Evolutionary conservation across 2,888 invertebrate species (phyloP).

Genomic region (Myopa tessellatipennis): DNA sequence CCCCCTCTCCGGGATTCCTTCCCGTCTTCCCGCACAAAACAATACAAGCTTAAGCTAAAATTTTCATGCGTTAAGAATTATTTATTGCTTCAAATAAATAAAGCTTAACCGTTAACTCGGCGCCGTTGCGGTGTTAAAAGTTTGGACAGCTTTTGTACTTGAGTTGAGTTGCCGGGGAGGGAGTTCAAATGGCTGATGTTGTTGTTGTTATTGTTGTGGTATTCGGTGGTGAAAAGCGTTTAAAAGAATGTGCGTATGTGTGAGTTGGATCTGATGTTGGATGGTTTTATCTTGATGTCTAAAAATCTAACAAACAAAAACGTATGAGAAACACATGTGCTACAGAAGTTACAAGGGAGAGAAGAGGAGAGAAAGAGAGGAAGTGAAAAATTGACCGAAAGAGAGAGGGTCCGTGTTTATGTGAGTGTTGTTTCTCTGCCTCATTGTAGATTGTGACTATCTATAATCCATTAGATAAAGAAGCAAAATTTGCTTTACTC

Average conservation of each 20-base stretch:
- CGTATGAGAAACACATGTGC: conserved; percentile 10
- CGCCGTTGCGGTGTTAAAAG: conserved; percentile 48
- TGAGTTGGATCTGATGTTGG: neutral
- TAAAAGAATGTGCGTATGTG: neutral
- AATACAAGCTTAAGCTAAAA: conserved; percentile 4
- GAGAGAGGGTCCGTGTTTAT: neutral
- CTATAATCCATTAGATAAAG: no score
- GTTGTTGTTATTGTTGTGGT: conserved; percentile 5
- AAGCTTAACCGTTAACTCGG: conserved; percentile 56
- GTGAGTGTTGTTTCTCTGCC: neutral
- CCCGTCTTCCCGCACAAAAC: neutral
- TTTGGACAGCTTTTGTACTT: conserved; percentile 48
- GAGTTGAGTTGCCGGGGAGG: conserved; percentile 28
- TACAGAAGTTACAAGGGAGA: neutral
- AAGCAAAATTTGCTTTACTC: no score
- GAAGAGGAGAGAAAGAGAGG: neutral
- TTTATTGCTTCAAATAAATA: conserved; percentile 58
- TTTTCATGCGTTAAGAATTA: conserved; percentile 53
- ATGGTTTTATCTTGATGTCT: conserved; percentile 13
- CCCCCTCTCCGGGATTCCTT: neutral
- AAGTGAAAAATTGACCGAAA: neutral
- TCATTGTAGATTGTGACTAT: no score
- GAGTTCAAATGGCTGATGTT: neutral
- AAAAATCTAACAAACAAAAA: neutral
- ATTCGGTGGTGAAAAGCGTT: neutral